These are phyloP conservation scores for Antrozous pallidus DNA, from an alignment of 2,797 vertebrate species.

Conservation along the genomic window DNA sequence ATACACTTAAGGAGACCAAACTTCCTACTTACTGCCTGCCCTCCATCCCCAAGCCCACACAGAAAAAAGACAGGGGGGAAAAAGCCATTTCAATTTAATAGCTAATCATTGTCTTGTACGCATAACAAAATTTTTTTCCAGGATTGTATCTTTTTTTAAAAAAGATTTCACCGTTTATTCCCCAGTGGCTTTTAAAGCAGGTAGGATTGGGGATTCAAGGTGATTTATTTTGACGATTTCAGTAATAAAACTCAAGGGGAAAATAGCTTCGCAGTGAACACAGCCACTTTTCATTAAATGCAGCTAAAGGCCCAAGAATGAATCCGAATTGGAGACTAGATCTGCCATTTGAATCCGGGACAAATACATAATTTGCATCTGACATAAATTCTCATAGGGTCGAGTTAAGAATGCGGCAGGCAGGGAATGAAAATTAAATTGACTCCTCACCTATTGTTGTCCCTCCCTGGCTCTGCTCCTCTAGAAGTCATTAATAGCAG, in stretches of 20 bases:
- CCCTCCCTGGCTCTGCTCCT: background rate
- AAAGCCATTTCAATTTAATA: background rate
- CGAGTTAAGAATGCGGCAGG: conserved; percentile 13
- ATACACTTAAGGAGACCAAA: background rate
- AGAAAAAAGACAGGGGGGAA: background rate
- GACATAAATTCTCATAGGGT: conserved; percentile 58
- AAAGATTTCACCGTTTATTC: background rate
- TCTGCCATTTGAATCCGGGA: conserved; percentile 46
- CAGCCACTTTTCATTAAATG: conserved; percentile 65
- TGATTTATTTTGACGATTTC: conserved; percentile 70
- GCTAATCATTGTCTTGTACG: background rate
- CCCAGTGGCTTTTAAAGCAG: background rate
- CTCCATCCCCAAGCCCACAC: background rate
- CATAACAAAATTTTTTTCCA: conserved; percentile 28
- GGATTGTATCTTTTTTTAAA: background rate
- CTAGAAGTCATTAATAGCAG: background rate
- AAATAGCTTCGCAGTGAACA: conserved; percentile 58
- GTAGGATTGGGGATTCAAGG: conserved; percentile 19
- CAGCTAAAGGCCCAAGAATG: conserved; percentile 54
- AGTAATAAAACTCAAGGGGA: conserved; percentile 66
- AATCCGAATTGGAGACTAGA: conserved; percentile 10
- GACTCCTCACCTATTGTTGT: conserved; percentile 45
- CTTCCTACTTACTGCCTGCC: background rate
- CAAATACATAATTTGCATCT: conserved; percentile 60
- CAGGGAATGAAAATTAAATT: conserved; percentile 53